These are phyloP conservation scores for Lycaon pictus DNA, from an alignment of 2,113 vertebrate genomes.

Conservation along the genomic window DNA sequence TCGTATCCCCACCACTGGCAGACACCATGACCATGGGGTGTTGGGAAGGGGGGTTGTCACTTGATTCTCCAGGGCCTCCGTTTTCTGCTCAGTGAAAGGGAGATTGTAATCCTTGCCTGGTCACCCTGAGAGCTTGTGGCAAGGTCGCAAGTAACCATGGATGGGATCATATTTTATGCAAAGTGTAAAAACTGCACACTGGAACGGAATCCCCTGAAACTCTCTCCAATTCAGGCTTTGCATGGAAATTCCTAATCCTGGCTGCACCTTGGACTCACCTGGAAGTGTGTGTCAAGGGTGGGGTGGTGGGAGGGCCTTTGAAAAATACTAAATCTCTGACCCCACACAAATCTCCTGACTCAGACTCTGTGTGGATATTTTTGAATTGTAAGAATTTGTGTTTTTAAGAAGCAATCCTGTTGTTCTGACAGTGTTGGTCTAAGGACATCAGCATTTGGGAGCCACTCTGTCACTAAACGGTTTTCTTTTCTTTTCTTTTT, in stretches of 20 bases:
- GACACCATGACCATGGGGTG: not conserved
- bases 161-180: not conserved
- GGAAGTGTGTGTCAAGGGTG: not conserved
- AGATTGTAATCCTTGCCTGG: not conserved
- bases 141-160: not conserved
- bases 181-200: not conserved
- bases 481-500: not conserved
- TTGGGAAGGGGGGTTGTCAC: not conserved
- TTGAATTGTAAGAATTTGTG: slow-evolving; percentile 50
- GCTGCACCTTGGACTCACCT: not conserved
- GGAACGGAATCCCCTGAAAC: not conserved
- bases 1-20: not conserved
- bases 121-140: not conserved
- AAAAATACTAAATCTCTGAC: not conserved
- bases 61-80: slow-evolving; percentile 5
- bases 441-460: not conserved
- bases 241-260: not conserved
- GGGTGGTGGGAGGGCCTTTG: not conserved
- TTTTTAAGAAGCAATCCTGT: not conserved
- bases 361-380: not conserved
- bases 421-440: not conserved
- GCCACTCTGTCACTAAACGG: not conserved
- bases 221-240: not conserved
- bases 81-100: slow-evolving; percentile 16
- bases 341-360: not conserved